Conservation (phyloP, 2,888 invertebrate genomes). For the Tachina grossa region DNA sequence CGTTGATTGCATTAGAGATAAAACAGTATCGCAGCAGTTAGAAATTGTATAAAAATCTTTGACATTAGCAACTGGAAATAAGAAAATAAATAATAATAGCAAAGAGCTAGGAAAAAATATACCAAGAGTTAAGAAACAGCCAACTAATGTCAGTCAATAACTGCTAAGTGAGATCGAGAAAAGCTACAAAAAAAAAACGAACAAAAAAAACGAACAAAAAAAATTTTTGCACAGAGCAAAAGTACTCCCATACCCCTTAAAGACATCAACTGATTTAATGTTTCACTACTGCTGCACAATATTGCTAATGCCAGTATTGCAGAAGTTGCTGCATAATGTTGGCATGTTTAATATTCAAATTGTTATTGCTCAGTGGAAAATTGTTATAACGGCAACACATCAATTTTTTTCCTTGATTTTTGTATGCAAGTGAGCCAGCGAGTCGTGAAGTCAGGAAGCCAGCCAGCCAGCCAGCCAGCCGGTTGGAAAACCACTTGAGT, state of each 20-base stretch:
- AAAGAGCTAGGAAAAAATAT: slow-evolving; percentile 25
- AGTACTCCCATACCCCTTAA: slow-evolving; percentile 60
- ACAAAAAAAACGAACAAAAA: no score
- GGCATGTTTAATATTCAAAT: slow-evolving; percentile 72
- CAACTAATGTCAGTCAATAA: slow-evolving; percentile 69
- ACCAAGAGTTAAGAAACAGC: slow-evolving; percentile 36
- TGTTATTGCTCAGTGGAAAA: slow-evolving; percentile 71
- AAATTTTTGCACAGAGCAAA: not conserved
- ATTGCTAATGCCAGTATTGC: slow-evolving; percentile 44
- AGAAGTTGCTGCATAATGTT: slow-evolving; percentile 56
- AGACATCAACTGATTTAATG: slow-evolving; percentile 65
- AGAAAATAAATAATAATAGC: slow-evolving; percentile 59
- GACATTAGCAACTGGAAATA: slow-evolving; percentile 67
- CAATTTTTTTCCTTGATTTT: slow-evolving; percentile 36
- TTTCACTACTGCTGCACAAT: slow-evolving; percentile 42
- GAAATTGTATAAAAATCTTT: slow-evolving; percentile 69
- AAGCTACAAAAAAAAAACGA: slow-evolving; percentile 7
- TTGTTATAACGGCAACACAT: slow-evolving; percentile 71
- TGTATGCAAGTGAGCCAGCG: slow-evolving; percentile 50
- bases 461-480: slow-evolving; percentile 8
- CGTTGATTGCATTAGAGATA: slow-evolving; percentile 72
- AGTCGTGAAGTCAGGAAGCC: slow-evolving; percentile 25
- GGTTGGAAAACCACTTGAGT: slow-evolving; percentile 30
- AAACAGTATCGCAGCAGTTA: slow-evolving; percentile 54
- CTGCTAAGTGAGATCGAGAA: slow-evolving; percentile 44